Base-by-base conservation (phyloP, 2,797 vertebrate genomes). In the Choloepus didactylus region DNA sequence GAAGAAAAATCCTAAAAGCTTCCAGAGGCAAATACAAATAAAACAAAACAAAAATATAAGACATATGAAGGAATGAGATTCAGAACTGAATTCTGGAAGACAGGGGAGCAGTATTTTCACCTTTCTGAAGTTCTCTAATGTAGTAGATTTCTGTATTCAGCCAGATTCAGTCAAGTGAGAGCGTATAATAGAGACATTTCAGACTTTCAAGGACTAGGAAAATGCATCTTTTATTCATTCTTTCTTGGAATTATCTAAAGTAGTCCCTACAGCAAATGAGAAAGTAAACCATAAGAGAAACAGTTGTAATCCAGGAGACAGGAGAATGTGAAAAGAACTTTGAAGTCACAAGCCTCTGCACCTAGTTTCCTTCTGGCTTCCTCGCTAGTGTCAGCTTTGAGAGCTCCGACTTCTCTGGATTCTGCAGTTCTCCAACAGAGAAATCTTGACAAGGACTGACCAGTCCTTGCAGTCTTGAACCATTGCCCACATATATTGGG, bases 401-500 rank as follows among this genome's bases (percentile, higher is more conserved):
- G 35, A 97, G 97, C 49, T 92, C 67, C 86, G 95, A 23, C 72
- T 89, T 84, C 18, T 77, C 62, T 67, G 75, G 46, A 69, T 49
- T 92, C 69, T 60, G 27, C 23, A 70, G 12, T 93, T 92, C 38
- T 66, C 62, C 27, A 92, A 12, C n/a, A 91, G 29, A 86, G 35
- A 76, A 90, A 80, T 75, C 79, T 51, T 41, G 41, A 92, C 66
- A 87, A 91, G 79, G 38, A 87, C 73, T 38, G 25, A 91, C 35
- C 16, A 49, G 11, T 91, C 69, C 62, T 92, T 92, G 21, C 9
- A 56, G 25, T 79, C 56, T 1, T 7, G 94, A 89, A 91, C 70
- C 46, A 97, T 97, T 97, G 95, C 96, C 54, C 66, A 84, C 82
- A 97, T 89, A 54, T n/a, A n/a, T 84, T 16, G 76, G 23, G 54